A percentile compares a stretch with the other conserved stretches of the same genome.
Evolutionary conservation across 2,113 vertebrate genomes (phyloP).

Genomic region (Hydrolagus affinis): DNA sequence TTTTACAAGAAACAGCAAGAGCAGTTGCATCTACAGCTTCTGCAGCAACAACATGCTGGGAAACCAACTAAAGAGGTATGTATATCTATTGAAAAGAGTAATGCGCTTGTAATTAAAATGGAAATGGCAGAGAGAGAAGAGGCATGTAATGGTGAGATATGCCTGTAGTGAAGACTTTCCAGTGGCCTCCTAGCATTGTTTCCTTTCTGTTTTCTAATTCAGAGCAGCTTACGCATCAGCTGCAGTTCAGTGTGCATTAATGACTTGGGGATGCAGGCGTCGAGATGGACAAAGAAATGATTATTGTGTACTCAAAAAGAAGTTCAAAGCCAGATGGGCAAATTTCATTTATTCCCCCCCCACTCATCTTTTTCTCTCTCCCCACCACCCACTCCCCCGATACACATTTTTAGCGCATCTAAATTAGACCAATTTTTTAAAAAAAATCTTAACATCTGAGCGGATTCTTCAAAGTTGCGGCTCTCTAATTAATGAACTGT

Average conservation of each 20-base stretch:
- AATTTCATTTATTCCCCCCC: conserved; percentile 66
- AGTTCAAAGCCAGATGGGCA: conserved; percentile 94
- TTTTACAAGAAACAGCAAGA: conserved; percentile 99
- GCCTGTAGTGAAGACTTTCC: conserved; percentile 64
- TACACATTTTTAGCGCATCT: conserved; percentile 76
- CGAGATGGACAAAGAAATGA: conserved; percentile 92
- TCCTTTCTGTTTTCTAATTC: conserved; percentile 74
- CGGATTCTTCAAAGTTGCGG: conserved; percentile 95
- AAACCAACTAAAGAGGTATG: conserved; percentile 97
- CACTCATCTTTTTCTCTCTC: too few relatives aligned
- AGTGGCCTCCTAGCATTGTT: conserved; percentile 74
- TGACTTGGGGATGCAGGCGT: conserved; percentile 87
- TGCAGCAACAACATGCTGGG: conserved; percentile 96
- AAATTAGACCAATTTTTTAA: conserved; percentile 75
- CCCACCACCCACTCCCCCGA: conserved; percentile 51
- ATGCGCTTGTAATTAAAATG: conserved; percentile 84
- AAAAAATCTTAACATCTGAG: conserved; percentile 70
- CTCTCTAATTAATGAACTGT: conserved; percentile 99
- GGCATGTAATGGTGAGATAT: conserved; percentile 93
- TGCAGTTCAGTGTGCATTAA: conserved; percentile 87
- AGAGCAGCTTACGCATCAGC: conserved; percentile 76
- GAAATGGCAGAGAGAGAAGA: conserved; percentile 84
- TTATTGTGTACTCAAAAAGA: conserved; percentile 90
- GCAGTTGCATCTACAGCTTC: conserved; percentile 97
- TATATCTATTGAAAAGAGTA: conserved; percentile 14